Evolutionary conservation across 2,113 vertebrate species (phyloP), one percentile per base, ranked within the genome.

Genomic region (Phaethon lepturus): DNA sequence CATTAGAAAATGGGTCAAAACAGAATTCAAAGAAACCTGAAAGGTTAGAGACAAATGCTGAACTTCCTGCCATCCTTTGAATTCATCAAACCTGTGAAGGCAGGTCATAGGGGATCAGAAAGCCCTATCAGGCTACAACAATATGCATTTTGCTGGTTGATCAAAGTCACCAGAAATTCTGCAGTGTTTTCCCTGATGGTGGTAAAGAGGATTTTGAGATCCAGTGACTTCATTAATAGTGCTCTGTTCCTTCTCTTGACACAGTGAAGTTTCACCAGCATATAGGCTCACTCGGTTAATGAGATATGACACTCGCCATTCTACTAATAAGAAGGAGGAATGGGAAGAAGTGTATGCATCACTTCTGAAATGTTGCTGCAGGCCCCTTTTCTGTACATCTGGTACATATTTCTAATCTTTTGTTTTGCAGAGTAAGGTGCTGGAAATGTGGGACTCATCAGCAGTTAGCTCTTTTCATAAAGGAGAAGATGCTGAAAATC

Each of bases 401-500:
- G 96, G 69, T 84, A 93, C 53, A 75, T 91, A 93, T 95, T 97
- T 97, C 92, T 96, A 86, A 95, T 96, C 71, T 96, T 97, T 90
- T 88, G 84, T 97, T 97, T 96, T 94, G 91, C 92, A 95, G 86
- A 31, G 64, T 81, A 87, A 94, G 88, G 90, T 97, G 56, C 82
- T 18, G 84, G 59, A 96, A 95, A 90, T 83, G 83, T 76, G 66
- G 45, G 91, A 97, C 76, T 82, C 90, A 97, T 93, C 81, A 90
- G 79, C 83, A 81, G 76, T 91, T 98, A 89, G 91, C 90, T 97
- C 82, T 95, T 95, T 97, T 95, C 88, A 94, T 92, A 97, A 97
- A 88, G 67, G 64, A 97, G 94, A 80, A 88, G 79, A 95, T 93
- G 93, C 93, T 95, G 93, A 97, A 98, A 97, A 94, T 96, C 84